Evolutionary conservation across 2,797 vertebrate genomes (phyloP).

Genomic region (Sitta carolinensis): DNA sequence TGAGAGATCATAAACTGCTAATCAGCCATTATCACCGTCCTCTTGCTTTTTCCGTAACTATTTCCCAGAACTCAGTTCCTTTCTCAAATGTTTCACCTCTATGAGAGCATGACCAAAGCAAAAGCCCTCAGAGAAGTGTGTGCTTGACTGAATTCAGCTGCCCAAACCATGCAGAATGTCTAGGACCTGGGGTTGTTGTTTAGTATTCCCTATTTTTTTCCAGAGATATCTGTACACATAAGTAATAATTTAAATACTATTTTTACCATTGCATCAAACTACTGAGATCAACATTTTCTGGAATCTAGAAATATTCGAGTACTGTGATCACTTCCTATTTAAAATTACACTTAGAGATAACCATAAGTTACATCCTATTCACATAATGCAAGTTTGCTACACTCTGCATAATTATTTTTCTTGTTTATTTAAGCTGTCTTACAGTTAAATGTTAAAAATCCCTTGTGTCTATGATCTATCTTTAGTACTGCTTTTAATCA

Average conservation of each 20-base stretch:
- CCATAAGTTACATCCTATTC: rapidly evolving
- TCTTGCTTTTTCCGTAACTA: neutral
- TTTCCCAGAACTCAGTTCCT: neutral
- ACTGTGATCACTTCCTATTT: neutral
- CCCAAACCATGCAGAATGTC: neutral
- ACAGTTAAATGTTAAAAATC: neutral
- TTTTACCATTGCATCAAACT: neutral
- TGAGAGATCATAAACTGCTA: neutral
- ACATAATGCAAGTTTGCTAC: neutral
- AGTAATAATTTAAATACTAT: neutral
- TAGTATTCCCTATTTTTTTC: neutral
- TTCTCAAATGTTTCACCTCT: neutral
- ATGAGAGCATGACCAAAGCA: neutral
- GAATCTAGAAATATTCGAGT: neutral
- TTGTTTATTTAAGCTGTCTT: neutral
- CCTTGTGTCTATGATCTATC: neutral
- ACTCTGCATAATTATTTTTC: neutral
- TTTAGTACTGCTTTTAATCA: neutral
- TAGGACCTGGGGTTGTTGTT: neutral
- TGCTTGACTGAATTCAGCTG: neutral
- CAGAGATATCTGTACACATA: neutral
- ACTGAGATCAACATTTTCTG: neutral
- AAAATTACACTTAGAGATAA: neutral
- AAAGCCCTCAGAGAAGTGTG: rapidly evolving
- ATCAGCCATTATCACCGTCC: neutral